Conservation (phyloP, 2,888 invertebrate genomes). For the Nemurella pictetii region DNA sequence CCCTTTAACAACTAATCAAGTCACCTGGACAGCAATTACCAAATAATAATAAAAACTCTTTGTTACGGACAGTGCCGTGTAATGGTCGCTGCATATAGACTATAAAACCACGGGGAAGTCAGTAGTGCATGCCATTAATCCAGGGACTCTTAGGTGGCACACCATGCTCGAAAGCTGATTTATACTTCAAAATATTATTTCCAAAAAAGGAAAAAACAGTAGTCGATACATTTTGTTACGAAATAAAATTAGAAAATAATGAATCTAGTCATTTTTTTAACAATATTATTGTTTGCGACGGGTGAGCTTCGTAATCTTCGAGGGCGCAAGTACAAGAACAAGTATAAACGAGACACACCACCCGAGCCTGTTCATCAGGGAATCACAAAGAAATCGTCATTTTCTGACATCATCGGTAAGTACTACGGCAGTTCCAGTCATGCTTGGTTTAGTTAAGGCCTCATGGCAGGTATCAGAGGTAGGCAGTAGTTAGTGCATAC, state of each 20-base stretch:
- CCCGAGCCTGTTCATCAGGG: slow-evolving; percentile 20
- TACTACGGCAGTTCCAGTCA: no score
- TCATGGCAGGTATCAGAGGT: no score
- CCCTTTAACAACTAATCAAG: slow-evolving; percentile 24
- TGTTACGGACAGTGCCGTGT: slow-evolving; percentile 16
- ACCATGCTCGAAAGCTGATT: neutral
- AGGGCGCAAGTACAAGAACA: neutral
- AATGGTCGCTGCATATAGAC: slow-evolving; percentile 11
- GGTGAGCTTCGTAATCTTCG: neutral
- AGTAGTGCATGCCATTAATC: slow-evolving; percentile 22
- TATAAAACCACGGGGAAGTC: slow-evolving; percentile 30
- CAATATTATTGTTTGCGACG: neutral
- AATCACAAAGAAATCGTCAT: neutral
- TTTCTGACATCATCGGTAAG: neutral
- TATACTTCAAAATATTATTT: neutral
- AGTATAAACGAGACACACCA: neutral
- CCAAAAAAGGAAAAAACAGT: neutral
- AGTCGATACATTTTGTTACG: neutral
- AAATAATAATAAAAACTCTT: slow-evolving; percentile 20
- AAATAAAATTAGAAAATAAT: neutral
- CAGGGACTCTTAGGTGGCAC: neutral
- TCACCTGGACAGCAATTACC: slow-evolving; percentile 20
- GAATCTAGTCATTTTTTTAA: slow-evolving; percentile 18
- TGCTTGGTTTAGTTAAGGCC: no score
- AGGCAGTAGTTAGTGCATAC: no score